Conservation (phyloP, 37 sponge, comb jelly and placozoan genomes). For the Diacarnus erythraeanus region DNA sequence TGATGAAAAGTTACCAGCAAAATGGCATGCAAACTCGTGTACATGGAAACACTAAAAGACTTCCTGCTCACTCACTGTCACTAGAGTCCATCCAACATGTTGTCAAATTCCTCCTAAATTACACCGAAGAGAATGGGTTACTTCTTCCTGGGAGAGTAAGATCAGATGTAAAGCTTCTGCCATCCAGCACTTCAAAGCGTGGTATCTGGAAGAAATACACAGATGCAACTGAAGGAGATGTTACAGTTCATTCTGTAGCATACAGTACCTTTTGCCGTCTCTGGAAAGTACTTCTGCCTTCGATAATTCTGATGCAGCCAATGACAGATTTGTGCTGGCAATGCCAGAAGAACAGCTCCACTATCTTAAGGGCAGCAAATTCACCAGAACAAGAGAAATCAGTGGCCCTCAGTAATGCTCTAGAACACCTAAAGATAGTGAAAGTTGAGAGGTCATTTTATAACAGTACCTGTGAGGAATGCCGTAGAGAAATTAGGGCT, state of each 20-base stretch:
- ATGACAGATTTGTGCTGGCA: conserved; percentile 9
- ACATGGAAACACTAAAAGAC: neutral
- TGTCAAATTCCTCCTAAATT: neutral
- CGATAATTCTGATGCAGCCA: conserved; percentile 1
- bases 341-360: neutral
- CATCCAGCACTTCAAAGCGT: neutral
- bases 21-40: neutral
- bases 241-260: no score
- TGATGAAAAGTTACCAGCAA: no score
- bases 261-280: no score
- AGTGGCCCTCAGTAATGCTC: neutral
- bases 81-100: neutral
- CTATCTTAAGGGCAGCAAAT: neutral
- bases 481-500: neutral
- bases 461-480: neutral
- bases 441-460: neutral
- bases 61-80: neutral
- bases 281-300: conserved; percentile 1
- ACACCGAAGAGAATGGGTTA: neutral
- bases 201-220: no score
- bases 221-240: neutral
- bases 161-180: neutral
- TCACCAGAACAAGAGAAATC: neutral
- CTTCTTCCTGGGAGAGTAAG: neutral
- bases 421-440: neutral